Base-by-base conservation (phyloP, 2,797 vertebrate genomes). In the Diglossa cyanea region DNA sequence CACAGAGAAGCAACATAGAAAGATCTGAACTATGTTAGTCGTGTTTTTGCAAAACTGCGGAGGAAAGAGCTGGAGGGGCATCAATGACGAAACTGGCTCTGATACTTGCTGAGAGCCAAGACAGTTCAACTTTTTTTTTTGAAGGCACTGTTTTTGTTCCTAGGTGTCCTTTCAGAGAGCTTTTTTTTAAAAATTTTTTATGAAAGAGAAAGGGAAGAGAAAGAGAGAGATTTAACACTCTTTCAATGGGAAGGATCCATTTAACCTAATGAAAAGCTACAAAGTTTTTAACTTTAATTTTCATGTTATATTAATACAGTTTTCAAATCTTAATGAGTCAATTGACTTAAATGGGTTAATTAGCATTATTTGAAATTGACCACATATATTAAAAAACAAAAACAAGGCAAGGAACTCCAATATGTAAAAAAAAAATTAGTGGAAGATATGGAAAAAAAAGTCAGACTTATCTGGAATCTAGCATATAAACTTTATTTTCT, bases 401-500 rank as follows among this genome's bases (percentile, higher is more conserved):
- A 93, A 7, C 28, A 71, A 47, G 5, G 1, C 23, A 78, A 78
- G 7, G 10, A 86, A 53, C 11, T 42, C 13, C 44, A 81, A 93
- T 24, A 33, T 35, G 18, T 23, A 54, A 75, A 61, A 75, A 75
- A 51, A 35, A 84, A 68, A 28, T 17, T 42, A 62, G 28, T 55
- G 23, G 25, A 68, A 89, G 13, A 65, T 7, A 10, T 54, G 11
- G 26, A 19, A 63, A 62, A 79, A 42, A 6, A 55, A 24, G 17
- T 11, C 8, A 77, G 23, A 60, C 2, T 2, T 37, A 18, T 26
- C 17, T 3, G 2, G 24, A 70, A 26, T 47, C 6, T 55, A 44
- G 3, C 1, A 1, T 30, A 25, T 45, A 20, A 63, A 0, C 4
- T 26, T 70, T 0, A 18, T 73, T 81, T 90, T 28, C 11, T 44